Conservation (phyloP, 2,797 vertebrate genomes). For the Carcharodon carcharias region DNA sequence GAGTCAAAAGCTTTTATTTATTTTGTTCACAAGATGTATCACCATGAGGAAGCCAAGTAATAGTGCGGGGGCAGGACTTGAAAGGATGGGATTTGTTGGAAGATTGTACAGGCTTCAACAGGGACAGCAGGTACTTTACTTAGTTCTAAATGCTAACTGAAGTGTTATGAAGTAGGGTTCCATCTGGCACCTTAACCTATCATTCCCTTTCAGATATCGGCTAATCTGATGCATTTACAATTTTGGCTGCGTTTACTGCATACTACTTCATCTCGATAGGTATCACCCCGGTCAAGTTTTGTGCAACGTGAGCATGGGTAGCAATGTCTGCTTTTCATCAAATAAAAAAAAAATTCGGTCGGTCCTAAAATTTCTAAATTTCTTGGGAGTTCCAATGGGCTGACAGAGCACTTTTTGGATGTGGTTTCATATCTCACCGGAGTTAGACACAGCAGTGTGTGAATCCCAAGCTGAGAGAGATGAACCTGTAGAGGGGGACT, state of each 20-base stretch:
- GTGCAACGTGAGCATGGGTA: neutral
- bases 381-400: neutral
- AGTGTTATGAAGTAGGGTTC: neutral
- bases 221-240: neutral
- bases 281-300: neutral
- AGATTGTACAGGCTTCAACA: neutral
- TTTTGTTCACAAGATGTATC: neutral
- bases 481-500: neutral
- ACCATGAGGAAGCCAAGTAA: neutral
- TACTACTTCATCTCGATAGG: neutral
- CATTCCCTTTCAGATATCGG: neutral
- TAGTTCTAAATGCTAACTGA: neutral
- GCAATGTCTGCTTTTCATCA: neutral
- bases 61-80: neutral
- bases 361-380: neutral
- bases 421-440: neutral
- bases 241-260: neutral
- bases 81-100: neutral
- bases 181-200: neutral
- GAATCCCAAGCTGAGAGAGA: neutral
- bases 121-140: neutral
- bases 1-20: neutral
- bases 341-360: neutral
- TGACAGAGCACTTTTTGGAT: neutral
- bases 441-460: neutral